Evolutionary conservation across 2,797 vertebrate species (phyloP).

Genomic region (Anas bahamensis): DNA sequence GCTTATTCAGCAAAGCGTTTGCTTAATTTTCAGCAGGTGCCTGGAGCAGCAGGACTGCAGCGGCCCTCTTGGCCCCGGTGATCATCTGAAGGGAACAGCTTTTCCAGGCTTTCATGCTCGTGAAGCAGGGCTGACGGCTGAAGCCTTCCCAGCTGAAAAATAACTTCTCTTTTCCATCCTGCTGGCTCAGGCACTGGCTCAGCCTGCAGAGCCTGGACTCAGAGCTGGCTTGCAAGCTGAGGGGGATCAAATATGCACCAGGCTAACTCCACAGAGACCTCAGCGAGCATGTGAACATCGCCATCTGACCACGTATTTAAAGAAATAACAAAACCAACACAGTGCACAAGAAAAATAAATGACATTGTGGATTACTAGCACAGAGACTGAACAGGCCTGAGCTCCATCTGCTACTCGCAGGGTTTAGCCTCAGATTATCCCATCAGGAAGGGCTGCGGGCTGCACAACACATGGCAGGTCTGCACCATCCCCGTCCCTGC

Average conservation of each 20-base stretch:
- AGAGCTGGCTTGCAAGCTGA: not conserved
- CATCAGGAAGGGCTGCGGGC: slow-evolving; percentile 41
- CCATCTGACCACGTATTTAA: slow-evolving; percentile 5
- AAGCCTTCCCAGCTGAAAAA: slow-evolving; percentile 1
- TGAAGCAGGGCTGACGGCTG: not conserved
- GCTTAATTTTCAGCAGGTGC: slow-evolving; percentile 18
- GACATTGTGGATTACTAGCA: slow-evolving; percentile 41
- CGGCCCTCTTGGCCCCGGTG: not conserved
- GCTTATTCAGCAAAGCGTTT: not conserved
- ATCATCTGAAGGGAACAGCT: not conserved
- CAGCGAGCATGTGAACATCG: not conserved
- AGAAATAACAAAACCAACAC: not conserved
- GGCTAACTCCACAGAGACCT: slow-evolving; percentile 10
- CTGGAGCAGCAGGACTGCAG: not conserved
- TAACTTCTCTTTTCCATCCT: not conserved
- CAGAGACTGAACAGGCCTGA: not conserved
- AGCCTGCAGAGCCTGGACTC: not conserved
- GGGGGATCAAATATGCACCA: not conserved
- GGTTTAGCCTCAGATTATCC: slow-evolving; percentile 64
- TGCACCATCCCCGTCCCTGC: not conserved
- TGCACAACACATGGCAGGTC: slow-evolving; percentile 33
- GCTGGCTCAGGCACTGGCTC: not conserved
- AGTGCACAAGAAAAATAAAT: slow-evolving; percentile 34
- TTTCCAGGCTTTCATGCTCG: not conserved
- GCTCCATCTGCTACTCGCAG: slow-evolving; percentile 49